Conservation (phyloP, 64 coral and sea anemone species). For the Stichodactyla helianthus region DNA sequence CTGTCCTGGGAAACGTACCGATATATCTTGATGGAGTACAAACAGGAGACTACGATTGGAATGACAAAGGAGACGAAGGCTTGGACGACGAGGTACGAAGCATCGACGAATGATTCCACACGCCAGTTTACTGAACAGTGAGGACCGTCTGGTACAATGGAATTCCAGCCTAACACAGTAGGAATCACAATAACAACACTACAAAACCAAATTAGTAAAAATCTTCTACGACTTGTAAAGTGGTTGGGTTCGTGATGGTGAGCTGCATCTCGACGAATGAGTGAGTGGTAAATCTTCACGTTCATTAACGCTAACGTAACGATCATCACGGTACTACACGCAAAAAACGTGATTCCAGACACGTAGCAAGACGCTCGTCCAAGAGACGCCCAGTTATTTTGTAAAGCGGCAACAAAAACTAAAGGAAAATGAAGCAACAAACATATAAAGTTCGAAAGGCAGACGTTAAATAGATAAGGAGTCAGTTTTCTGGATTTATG, state of each 20-base stretch:
- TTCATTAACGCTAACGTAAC: constrained; percentile 8
- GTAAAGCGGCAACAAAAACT: neutral
- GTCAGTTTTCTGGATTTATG: constrained; percentile 1
- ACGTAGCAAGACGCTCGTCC: neutral
- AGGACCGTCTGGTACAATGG: neutral
- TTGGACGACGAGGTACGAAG: neutral
- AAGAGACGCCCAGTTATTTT: neutral
- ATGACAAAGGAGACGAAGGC: neutral
- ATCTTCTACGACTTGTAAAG: neutral
- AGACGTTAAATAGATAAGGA: constrained; percentile 7
- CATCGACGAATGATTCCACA: neutral
- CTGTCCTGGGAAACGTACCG: neutral
- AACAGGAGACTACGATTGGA: neutral
- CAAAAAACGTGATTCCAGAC: neutral
- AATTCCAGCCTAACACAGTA: neutral
- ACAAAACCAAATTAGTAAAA: neutral
- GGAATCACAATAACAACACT: neutral
- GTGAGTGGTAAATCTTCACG: constrained; percentile 1
- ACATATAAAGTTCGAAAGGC: neutral
- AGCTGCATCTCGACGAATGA: neutral
- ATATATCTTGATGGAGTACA: neutral
- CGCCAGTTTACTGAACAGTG: neutral
- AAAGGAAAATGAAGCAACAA: constrained; percentile 4
- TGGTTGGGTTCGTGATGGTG: neutral
- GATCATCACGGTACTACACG: constrained; percentile 1